Percentiles rank a stretch among this genome's conserved stretches.
phyloP scores from a whole-genome alignment of 2,113 vertebrate genomes.

The Aldabrachelys gigantea region DNA sequence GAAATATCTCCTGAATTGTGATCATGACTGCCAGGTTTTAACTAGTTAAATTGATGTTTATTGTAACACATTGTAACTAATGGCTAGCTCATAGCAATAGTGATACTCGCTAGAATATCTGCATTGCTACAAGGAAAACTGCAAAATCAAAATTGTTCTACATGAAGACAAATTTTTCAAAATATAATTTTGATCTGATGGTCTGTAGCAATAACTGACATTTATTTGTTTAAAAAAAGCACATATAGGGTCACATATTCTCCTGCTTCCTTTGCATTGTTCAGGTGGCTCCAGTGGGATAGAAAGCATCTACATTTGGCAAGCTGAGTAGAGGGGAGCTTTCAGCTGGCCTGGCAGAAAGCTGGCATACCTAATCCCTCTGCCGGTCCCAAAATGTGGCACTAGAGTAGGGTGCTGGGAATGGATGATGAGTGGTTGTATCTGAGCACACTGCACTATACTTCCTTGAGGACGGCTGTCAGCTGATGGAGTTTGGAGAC shows the following conservation, averaged over 20 bases:
- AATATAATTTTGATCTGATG: background rate
- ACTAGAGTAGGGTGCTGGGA: background rate
- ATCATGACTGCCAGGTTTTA: background rate
- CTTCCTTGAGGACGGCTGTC: background rate
- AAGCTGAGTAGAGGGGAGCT: background rate
- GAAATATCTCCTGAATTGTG: background rate
- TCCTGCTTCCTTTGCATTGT: background rate
- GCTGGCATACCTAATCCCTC: background rate
- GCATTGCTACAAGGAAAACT: accelerated
- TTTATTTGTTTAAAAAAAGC: accelerated
- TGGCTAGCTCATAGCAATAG: background rate
- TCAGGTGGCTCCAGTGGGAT: background rate
- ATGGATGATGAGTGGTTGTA: background rate
- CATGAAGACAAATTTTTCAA: background rate
- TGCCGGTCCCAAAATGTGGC: background rate
- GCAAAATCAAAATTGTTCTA: background rate
- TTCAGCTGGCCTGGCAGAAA: background rate
- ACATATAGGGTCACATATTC: background rate
- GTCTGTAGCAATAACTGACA: background rate
- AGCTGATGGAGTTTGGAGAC: background rate
- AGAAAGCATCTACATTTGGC: background rate
- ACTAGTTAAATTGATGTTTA: background rate
- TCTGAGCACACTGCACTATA: background rate
- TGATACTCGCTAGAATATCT: background rate
- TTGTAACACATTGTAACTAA: background rate